Conservation (phyloP, 2,888 invertebrate genomes). For the Chymomyza amoena region DNA sequence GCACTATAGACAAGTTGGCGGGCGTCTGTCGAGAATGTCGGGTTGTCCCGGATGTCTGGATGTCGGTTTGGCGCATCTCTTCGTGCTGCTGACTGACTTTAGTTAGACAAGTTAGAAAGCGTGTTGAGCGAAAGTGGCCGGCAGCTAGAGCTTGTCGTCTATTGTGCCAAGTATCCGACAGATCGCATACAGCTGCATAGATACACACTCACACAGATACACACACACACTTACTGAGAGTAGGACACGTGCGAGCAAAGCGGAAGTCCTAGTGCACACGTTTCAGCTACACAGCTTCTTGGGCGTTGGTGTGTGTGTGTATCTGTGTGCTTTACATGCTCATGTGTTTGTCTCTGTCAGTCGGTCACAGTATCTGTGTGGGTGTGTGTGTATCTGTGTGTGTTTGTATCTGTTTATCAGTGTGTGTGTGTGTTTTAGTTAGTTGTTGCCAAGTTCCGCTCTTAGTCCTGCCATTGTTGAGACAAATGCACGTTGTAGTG, state of each 20-base stretch:
- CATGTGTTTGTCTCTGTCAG: conserved; percentile 36
- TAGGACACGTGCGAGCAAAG: conserved; percentile 41
- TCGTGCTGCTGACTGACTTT: neutral
- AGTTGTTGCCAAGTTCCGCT: neutral
- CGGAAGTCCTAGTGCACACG: conserved; percentile 45
- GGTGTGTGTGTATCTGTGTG: neutral
- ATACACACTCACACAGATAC: neutral
- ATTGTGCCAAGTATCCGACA: conserved; percentile 48
- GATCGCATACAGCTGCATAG: neutral
- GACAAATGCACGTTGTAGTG: conserved; percentile 14
- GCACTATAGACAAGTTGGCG: neutral
- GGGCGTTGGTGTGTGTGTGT: conserved; percentile 23
- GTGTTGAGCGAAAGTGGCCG: neutral
- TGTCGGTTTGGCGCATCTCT: neutral
- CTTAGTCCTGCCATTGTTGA: conserved; percentile 7
- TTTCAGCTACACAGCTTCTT: conserved; percentile 50
- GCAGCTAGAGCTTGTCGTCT: conserved; percentile 30
- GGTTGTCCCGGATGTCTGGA: neutral
- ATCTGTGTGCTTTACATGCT: conserved; percentile 22
- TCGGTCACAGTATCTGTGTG: conserved; percentile 15
- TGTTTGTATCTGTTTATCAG: too few species aligned
- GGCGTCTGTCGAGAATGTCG: neutral
- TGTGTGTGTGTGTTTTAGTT: neutral
- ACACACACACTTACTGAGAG: neutral
- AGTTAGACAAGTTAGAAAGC: neutral